Evolutionary conservation across 2,797 vertebrate genomes (phyloP).

Genomic region (Austrolebias charrua): DNA sequence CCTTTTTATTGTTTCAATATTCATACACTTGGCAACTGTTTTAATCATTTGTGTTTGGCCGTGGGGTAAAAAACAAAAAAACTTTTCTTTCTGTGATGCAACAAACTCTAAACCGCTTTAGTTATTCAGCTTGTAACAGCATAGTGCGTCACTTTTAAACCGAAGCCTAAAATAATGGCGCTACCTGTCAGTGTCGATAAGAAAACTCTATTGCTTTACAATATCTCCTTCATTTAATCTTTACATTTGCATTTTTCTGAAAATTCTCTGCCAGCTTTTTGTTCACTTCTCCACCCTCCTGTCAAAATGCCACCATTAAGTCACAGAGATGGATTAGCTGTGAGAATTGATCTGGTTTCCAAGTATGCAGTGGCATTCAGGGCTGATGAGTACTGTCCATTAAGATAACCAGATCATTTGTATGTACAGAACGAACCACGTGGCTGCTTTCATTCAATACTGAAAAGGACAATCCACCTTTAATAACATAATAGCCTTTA

Average conservation of each 20-base stretch:
- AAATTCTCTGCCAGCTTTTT: slow-evolving; percentile 16
- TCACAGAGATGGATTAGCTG: slow-evolving; percentile 51
- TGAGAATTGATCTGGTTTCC: slow-evolving; percentile 55
- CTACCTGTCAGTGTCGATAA: slow-evolving; percentile 19
- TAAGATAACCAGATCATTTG: slow-evolving; percentile 63
- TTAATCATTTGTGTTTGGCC: slow-evolving; percentile 1
- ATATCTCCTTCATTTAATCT: slow-evolving; percentile 22
- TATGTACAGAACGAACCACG: slow-evolving; percentile 43
- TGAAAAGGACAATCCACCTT: slow-evolving; percentile 51
- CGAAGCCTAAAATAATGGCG: slow-evolving; percentile 19
- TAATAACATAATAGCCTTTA: slow-evolving; percentile 48
- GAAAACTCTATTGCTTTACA: slow-evolving; percentile 22
- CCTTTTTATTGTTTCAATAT: not conserved
- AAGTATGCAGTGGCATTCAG: slow-evolving; percentile 28
- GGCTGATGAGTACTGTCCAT: slow-evolving; percentile 59
- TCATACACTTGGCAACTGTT: not conserved
- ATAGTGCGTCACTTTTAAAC: slow-evolving; percentile 26
- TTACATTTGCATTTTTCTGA: slow-evolving; percentile 20
- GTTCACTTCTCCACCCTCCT: slow-evolving; percentile 31
- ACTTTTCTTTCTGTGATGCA: not conserved
- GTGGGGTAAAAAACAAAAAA: not conserved
- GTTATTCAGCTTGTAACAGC: slow-evolving; percentile 6
- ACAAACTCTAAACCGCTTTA: not conserved
- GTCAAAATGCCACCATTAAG: slow-evolving; percentile 42
- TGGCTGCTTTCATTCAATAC: slow-evolving; percentile 41